Evolutionary conservation across 2,797 vertebrate genomes (phyloP).

Genomic region (Amblyraja radiata): DNA sequence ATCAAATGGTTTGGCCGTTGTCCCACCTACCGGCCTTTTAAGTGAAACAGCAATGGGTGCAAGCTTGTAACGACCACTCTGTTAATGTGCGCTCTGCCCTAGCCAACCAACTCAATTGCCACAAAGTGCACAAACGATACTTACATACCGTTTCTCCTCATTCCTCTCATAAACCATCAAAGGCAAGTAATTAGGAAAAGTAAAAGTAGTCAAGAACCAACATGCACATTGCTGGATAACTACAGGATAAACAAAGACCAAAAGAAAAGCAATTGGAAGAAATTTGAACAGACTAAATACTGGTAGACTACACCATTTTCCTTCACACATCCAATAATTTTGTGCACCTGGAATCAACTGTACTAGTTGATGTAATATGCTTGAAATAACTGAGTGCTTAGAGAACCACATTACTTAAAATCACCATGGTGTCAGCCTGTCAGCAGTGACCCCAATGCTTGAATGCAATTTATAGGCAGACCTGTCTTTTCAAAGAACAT

Average conservation of each 20-base stretch:
- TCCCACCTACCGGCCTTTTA: not conserved
- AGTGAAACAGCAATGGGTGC: conserved; percentile 23
- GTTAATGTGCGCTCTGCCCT: not conserved
- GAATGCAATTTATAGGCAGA: not conserved
- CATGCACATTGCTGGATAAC: not conserved
- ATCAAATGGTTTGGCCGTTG: not conserved
- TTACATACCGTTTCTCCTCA: not conserved
- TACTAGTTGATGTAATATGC: not conserved
- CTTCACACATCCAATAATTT: not conserved
- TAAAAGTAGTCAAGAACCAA: not conserved
- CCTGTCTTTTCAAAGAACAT: not conserved
- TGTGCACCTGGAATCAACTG: not conserved
- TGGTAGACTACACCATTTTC: not conserved
- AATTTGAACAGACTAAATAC: not conserved
- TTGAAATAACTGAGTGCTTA: no score
- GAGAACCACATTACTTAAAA: not conserved
- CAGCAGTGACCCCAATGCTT: not conserved
- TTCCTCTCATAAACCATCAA: not conserved
- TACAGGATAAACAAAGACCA: not conserved
- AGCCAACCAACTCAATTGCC: not conserved
- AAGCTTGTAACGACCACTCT: not conserved
- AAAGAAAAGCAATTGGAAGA: not conserved
- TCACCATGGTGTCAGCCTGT: not conserved
- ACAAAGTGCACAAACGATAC: not conserved
- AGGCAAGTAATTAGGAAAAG: not conserved